Evolutionary conservation across 2,888 invertebrate genomes (phyloP).

Genomic region (Morinoia aosen): DNA sequence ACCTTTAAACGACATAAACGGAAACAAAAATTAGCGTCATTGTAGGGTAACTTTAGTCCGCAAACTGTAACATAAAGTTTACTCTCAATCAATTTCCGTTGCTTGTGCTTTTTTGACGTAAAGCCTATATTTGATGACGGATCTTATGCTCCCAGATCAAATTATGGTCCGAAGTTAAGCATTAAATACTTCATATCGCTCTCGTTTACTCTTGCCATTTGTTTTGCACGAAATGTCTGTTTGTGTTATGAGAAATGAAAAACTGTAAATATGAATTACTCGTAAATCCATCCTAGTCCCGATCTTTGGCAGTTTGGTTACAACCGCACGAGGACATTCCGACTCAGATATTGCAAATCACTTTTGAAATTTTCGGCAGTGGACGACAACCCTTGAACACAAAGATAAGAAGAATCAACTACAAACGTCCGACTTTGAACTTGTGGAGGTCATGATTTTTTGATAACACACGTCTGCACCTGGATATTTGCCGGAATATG

Average conservation of each 20-base stretch:
- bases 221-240: background rate
- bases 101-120: no score
- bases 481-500: background rate
- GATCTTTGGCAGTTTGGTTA: background rate
- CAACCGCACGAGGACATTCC: background rate
- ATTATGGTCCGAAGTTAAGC: background rate
- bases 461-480: background rate
- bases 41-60: no score
- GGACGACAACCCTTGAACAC: background rate
- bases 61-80: no score
- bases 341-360: background rate
- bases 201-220: background rate
- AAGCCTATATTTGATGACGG: no score
- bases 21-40: no score
- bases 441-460: background rate
- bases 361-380: background rate
- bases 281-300: background rate
- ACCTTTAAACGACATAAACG: no score
- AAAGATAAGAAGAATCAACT: background rate
- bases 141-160: background rate
- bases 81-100: no score
- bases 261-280: background rate
- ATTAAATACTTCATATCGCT: background rate
- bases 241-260: background rate
- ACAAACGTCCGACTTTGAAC: background rate